Evolutionary conservation across 2,888 invertebrate genomes (phyloP).

Genomic region (Amphipyra tragopoginis): DNA sequence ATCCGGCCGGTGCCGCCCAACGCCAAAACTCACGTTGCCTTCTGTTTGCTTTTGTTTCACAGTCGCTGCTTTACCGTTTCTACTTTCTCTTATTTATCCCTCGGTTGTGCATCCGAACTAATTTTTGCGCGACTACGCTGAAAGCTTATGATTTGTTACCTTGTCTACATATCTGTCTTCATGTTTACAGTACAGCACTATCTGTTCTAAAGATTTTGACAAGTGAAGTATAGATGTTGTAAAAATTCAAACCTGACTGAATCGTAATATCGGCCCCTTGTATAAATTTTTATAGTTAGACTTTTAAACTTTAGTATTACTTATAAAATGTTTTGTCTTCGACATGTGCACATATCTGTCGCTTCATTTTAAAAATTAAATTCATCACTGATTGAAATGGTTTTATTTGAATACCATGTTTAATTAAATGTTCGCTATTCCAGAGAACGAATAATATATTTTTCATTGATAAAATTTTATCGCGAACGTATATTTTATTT

Average conservation of each 20-base stretch:
- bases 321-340: constrained; percentile 9
- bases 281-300: background rate
- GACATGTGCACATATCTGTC: constrained; percentile 16
- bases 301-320: background rate
- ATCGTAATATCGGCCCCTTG: no score
- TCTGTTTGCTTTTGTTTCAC: constrained; percentile 75
- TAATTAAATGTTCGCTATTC: constrained; percentile 72
- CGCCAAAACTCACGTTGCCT: constrained; percentile 72
- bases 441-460: constrained; percentile 73
- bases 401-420: constrained; percentile 70
- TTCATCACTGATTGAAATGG: constrained; percentile 57
- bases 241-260: no score
- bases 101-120: constrained; percentile 33
- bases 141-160: constrained; percentile 2
- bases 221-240: background rate
- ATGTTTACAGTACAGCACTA: background rate
- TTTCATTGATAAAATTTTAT: constrained; percentile 81
- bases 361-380: constrained; percentile 37
- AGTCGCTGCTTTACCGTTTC: constrained; percentile 68
- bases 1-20: constrained; percentile 73
- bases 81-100: constrained; percentile 61
- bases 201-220: background rate
- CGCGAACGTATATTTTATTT: constrained; percentile 78
- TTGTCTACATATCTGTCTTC: background rate
- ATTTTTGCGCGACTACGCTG: constrained; percentile 18